Evolutionary conservation across 2,797 vertebrate species (phyloP), one percentile per base, ranked within the genome.

Genomic region (Austrolebias charrua): DNA sequence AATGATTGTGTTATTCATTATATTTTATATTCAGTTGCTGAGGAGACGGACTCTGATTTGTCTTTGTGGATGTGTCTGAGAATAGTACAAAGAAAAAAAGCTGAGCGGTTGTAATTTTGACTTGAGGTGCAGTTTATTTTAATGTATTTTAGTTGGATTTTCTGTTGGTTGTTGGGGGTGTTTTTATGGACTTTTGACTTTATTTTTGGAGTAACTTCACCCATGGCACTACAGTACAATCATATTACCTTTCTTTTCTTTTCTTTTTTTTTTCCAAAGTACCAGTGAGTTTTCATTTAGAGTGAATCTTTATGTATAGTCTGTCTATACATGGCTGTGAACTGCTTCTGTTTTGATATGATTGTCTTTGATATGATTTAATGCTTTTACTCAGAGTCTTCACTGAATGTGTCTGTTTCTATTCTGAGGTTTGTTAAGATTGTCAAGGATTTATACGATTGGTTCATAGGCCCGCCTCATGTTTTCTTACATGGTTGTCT

Each of bases 1-100:
- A 70, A 75, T 59, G 28, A 71, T 59, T 56, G 35, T 52, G 52
- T 52, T 52, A 62, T 52, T 78, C 69, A 73, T 73, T 66, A 62
- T 68, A 67, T 66, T 64, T 67, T 16, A 56, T 57, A 19, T 24
- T 46, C 44, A 47, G 53, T 52, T 51, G 51, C 56, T 54, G 38
- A 15, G 29, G 24, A 51, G 19, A 46, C 33, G 31, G 14, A 0
- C 12, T 31, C 4, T 45, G 35, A 56, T 75, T 52, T 33, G 49
- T 33, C 6, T 64, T 18, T 63, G 46, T 40, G 28, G 54, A 47
- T 31, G 24, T 19, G 31, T 10, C 43, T 55, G 44, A 13, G 44
- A 20, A 35, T 40, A n/a, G 10, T 51, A 38, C 33, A 46, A 18
- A 66, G 12, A 57, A 24, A 24, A n/a, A 50, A 57, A 19, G 31